These are phyloP conservation scores for Brachyopa scutellaris DNA, from an alignment of 2,888 invertebrate species.

Conservation along the genomic window DNA sequence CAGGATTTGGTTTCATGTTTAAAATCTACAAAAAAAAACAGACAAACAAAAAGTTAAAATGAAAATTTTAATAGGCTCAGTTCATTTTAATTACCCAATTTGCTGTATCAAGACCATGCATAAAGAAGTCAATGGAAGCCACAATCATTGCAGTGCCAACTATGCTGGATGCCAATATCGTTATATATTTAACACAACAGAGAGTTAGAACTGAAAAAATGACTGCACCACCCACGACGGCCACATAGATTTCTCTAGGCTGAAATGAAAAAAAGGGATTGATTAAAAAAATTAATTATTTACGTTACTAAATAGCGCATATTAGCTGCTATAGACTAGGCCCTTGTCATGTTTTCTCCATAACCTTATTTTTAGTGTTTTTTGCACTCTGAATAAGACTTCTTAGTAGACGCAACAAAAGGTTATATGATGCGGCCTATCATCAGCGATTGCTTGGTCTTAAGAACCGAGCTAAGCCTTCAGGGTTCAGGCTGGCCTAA, in stretches of 20 bases:
- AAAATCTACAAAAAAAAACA: slow-evolving; percentile 75
- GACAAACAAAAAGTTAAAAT: not conserved
- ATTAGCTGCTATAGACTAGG: too few relatives aligned
- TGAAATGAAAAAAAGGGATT: slow-evolving; percentile 67
- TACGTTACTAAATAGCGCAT: too few relatives aligned
- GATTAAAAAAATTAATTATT: too few relatives aligned
- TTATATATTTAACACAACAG: slow-evolving; percentile 81
- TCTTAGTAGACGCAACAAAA: too few relatives aligned
- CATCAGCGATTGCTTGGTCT: too few relatives aligned
- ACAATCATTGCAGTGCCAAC: slow-evolving; percentile 82
- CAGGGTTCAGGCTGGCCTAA: too few relatives aligned
- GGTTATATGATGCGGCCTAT: too few relatives aligned
- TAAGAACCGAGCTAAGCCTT: too few relatives aligned
- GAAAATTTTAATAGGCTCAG: not conserved
- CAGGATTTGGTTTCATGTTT: slow-evolving; percentile 81
- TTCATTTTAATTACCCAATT: slow-evolving; percentile 78
- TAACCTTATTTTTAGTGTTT: too few relatives aligned
- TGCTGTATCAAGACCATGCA: slow-evolving; percentile 80
- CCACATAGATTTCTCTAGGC: slow-evolving; percentile 81
- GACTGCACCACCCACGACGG: slow-evolving; percentile 81
- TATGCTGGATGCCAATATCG: slow-evolving; percentile 81
- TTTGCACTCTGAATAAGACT: too few relatives aligned
- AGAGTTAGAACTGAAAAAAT: slow-evolving; percentile 81
- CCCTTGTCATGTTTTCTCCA: too few relatives aligned
- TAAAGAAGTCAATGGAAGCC: slow-evolving; percentile 80